A percentile compares a stretch with the other conserved stretches of the same genome.
Evolutionary conservation across 2,888 invertebrate species (phyloP).

Genomic region (Apodemia zela): DNA sequence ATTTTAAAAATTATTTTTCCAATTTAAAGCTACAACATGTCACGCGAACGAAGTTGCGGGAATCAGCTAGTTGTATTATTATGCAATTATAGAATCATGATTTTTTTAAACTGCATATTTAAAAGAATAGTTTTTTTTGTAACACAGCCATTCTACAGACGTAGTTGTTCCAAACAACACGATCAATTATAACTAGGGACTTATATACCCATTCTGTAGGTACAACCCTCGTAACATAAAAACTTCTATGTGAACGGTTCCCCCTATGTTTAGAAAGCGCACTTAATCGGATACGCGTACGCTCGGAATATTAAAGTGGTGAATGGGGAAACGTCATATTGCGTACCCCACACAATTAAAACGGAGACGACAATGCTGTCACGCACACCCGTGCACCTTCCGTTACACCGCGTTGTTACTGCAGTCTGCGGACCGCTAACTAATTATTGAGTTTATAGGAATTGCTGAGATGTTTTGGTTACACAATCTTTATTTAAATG

Average conservation of each 20-base stretch:
- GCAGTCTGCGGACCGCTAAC: background rate
- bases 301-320: slow-evolving; percentile 67
- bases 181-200: slow-evolving; percentile 58
- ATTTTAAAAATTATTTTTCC: no score
- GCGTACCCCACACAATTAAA: slow-evolving; percentile 59
- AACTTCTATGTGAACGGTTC: slow-evolving; percentile 56
- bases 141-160: slow-evolving; percentile 37
- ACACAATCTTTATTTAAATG: no score
- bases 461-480: no score
- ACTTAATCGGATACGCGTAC: slow-evolving; percentile 73
- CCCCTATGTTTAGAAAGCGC: slow-evolving; percentile 64
- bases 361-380: slow-evolving; percentile 33
- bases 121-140: background rate
- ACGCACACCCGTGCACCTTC: slow-evolving; percentile 36
- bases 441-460: no score
- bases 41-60: no score
- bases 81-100: no score
- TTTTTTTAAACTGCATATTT: no score
- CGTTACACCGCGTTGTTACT: slow-evolving; percentile 27
- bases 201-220: slow-evolving; percentile 67
- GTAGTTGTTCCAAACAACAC: slow-evolving; percentile 40
- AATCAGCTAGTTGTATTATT: no score
- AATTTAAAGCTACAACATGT: no score
- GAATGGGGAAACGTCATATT: slow-evolving; percentile 73
- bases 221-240: slow-evolving; percentile 65